phyloP scores from a whole-genome alignment of 2,797 vertebrate species.

The Mus caroli region DNA sequence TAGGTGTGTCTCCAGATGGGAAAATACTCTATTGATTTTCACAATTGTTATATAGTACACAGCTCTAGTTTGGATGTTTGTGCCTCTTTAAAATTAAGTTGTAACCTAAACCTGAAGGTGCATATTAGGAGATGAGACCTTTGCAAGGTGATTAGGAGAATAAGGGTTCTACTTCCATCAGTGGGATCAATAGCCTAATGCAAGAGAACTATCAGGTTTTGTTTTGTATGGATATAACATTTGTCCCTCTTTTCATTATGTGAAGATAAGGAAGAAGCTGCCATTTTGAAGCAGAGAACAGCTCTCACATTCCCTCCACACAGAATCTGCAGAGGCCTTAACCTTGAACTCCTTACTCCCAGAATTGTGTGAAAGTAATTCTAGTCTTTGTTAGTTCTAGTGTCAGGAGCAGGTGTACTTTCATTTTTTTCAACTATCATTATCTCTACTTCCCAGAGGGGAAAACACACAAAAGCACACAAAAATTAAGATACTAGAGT shows the following conservation, averaged over 20 bases:
- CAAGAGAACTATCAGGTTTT: background rate
- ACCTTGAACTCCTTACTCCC: background rate
- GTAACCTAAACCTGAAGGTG: background rate
- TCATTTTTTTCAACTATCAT: background rate
- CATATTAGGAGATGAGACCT: background rate
- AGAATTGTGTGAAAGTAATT: background rate
- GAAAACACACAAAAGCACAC: background rate
- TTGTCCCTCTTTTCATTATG: background rate
- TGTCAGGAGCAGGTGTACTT: background rate
- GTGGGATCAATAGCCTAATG: background rate
- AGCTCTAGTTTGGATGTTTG: background rate
- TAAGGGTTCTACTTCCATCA: background rate
- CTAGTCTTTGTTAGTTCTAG: background rate
- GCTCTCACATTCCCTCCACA: background rate
- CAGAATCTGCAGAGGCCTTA: background rate
- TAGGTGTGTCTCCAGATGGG: background rate
- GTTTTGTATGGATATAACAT: background rate
- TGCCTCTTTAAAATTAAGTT: background rate
- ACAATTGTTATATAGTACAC: background rate
- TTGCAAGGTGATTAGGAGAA: background rate
- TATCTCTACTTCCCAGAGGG: conserved; percentile 15
- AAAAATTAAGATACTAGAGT: background rate
- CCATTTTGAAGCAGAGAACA: background rate
- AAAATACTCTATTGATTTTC: background rate
- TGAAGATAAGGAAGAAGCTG: background rate